A percentile compares a stretch with the other conserved stretches of the same genome.
Conservation (phyloP, 2,113 vertebrate species). For the Crypturellus undulatus region DNA sequence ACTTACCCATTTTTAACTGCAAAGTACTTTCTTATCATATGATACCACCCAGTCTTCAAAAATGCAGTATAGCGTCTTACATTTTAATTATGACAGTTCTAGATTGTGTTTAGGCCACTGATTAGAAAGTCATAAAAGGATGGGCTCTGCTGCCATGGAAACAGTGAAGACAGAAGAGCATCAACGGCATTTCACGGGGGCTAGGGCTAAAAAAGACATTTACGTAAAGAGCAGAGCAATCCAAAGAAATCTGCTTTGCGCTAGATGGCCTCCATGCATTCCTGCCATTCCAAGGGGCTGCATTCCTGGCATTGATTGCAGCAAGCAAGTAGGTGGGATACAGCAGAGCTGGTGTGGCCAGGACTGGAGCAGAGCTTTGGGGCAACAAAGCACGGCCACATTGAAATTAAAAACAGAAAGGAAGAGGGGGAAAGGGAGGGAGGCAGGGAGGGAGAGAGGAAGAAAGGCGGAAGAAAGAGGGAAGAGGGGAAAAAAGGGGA, state of each 20-base stretch:
- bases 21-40: background rate
- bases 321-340: background rate
- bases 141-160: constrained; percentile 55
- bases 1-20: constrained; percentile 18
- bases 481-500: background rate
- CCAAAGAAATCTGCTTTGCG: background rate
- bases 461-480: background rate
- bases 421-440: background rate
- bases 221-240: background rate
- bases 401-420: background rate
- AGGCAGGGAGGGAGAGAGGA: background rate
- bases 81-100: constrained; percentile 16
- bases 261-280: background rate
- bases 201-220: constrained; percentile 1
- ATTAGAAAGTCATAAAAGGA: background rate
- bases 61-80: background rate
- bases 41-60: constrained; percentile 10
- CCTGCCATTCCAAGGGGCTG: background rate
- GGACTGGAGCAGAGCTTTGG: background rate
- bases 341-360: background rate
- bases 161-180: constrained; percentile 25
- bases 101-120: constrained; percentile 49
- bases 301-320: constrained; percentile 9
- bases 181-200: background rate
- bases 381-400: background rate